A percentile compares a stretch with the other conserved stretches of the same genome.
Evolutionary conservation across 2,113 vertebrate species (phyloP).

Genomic region (Sinosuthora webbiana): DNA sequence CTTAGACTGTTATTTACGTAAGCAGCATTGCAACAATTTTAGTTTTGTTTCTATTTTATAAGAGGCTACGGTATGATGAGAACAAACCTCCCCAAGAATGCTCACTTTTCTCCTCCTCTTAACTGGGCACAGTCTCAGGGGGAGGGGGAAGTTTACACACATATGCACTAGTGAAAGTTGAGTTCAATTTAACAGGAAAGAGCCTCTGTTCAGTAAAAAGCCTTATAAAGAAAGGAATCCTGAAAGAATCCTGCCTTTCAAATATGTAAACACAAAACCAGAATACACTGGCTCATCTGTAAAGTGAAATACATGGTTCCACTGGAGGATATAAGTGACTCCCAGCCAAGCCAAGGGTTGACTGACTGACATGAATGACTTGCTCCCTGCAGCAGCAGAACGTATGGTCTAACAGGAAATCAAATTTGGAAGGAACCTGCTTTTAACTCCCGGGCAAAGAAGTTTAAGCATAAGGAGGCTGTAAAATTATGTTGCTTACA

Average conservation of each 20-base stretch:
- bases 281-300: not conserved
- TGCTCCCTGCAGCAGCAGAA: not conserved
- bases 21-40: not conserved
- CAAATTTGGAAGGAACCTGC: not conserved
- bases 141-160: not conserved
- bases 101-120: not conserved
- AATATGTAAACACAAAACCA: not conserved
- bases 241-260: not conserved
- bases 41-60: not conserved
- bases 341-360: not conserved
- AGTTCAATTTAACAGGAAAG: not conserved
- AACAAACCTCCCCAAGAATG: not conserved
- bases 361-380: not conserved
- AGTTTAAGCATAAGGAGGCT: not conserved
- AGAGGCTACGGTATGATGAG: not conserved
- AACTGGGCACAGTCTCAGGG: not conserved
- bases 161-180: not conserved
- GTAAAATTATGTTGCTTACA: not conserved
- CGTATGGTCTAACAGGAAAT: not conserved
- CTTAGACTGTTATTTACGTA: not conserved
- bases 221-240: constrained; percentile 5
- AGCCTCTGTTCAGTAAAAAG: not conserved
- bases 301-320: not conserved
- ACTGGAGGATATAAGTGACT: not conserved
- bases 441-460: not conserved